A percentile compares a stretch with the other conserved stretches of the same genome.
These are phyloP conservation scores for Gobius niger DNA, from an alignment of 2,113 vertebrate species.

Conservation along the genomic window DNA sequence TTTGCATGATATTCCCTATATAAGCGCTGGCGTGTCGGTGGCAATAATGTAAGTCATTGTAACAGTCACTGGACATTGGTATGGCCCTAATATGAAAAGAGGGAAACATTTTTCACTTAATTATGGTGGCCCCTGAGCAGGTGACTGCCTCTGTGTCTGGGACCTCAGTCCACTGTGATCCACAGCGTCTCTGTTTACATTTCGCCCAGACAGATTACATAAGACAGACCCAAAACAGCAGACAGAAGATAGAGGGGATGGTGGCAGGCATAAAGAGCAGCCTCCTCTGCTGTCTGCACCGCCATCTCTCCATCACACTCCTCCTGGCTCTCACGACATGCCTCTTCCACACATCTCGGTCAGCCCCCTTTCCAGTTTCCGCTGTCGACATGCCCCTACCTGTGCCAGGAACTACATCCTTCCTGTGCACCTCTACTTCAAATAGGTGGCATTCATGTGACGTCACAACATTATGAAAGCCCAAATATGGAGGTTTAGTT, in stretches of 20 bases:
- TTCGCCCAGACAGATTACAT: conserved; percentile 62
- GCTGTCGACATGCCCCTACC: conserved; percentile 55
- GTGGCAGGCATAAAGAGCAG: conserved; percentile 35
- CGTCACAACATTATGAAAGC: too few species aligned
- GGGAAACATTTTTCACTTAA: conserved; percentile 32
- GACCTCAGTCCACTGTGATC: conserved; percentile 24
- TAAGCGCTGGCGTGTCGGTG: too few species aligned
- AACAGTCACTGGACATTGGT: neutral
- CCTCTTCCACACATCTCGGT: conserved; percentile 11
- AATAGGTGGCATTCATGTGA: neutral
- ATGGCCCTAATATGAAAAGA: conserved; percentile 13
- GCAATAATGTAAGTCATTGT: too few species aligned
- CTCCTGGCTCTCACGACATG: conserved; percentile 17
- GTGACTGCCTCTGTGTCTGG: conserved; percentile 34
- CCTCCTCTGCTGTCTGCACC: conserved; percentile 25
- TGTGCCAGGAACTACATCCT: conserved; percentile 44
- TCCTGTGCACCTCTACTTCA: neutral
- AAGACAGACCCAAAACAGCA: conserved; percentile 58
- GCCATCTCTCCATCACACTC: conserved; percentile 11
- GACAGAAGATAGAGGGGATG: conserved; percentile 34
- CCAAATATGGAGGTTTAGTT: too few species aligned
- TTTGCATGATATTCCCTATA: too few species aligned
- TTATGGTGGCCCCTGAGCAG: conserved; percentile 28
- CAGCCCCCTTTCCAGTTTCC: conserved; percentile 16
- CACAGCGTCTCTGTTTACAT: conserved; percentile 51